These are phyloP conservation scores for Sakesphorus luctuosus DNA, from an alignment of 2,113 vertebrate genomes.

Conservation along the genomic window DNA sequence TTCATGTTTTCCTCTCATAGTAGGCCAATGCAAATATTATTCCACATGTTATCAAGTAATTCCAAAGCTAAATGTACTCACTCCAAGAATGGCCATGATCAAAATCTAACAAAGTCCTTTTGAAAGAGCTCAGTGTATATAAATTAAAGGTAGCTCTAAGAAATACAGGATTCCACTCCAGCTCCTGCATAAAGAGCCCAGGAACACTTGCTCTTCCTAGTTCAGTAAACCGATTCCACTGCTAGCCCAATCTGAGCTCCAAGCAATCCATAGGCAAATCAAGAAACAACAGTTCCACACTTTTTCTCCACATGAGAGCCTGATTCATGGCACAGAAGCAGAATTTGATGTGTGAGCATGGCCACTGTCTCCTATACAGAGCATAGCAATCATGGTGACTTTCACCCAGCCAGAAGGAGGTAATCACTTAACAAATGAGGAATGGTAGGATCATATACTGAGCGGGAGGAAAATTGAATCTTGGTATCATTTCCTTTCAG, in stretches of 20 bases:
- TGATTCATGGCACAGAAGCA: background rate
- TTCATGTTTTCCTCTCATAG: constrained; percentile 65
- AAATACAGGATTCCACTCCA: background rate
- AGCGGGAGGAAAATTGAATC: background rate
- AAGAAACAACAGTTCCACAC: background rate
- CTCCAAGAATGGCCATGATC: constrained; percentile 46
- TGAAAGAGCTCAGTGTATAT: background rate
- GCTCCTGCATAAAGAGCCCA: background rate
- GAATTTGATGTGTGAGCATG: background rate
- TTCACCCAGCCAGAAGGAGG: background rate
- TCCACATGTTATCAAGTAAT: constrained; percentile 74
- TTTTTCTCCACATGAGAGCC: background rate
- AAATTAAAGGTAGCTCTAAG: constrained; percentile 34
- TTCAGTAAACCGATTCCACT: background rate
- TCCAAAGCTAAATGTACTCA: constrained; percentile 61
- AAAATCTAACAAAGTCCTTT: constrained; percentile 46
- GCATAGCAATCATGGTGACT: background rate
- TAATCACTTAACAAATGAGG: background rate
- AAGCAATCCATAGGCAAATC: background rate
- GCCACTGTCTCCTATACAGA: background rate
- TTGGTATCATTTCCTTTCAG: background rate
- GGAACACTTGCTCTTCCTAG: background rate
- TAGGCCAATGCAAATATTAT: constrained; percentile 72
- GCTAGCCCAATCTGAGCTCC: background rate
- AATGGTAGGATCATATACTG: background rate